These are phyloP conservation scores for Monopterus albus DNA, from an alignment of 2,113 vertebrate genomes.

Conservation along the genomic window DNA sequence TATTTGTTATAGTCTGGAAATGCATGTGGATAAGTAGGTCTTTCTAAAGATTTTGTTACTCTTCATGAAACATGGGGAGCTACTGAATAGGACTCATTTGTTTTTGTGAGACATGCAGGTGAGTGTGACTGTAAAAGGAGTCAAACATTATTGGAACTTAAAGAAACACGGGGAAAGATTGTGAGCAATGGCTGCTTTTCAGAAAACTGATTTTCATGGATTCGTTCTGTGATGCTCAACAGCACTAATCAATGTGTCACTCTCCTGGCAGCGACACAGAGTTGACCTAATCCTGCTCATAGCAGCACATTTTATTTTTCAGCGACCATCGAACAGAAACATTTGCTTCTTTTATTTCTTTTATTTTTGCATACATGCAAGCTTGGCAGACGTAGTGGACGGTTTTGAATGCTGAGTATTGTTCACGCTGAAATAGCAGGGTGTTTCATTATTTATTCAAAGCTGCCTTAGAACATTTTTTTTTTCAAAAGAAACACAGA, in stretches of 20 bases:
- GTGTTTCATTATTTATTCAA: conserved; percentile 26
- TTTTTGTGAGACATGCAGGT: conserved; percentile 7
- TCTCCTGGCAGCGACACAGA: conserved; percentile 3
- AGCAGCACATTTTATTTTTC: conserved; percentile 32
- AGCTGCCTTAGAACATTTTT: conserved; percentile 21
- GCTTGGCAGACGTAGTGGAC: conserved; percentile 13
- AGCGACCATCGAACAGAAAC: conserved; percentile 26
- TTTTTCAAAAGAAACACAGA: conserved; percentile 14
- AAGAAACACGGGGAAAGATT: background rate
- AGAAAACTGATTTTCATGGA: conserved; percentile 12
- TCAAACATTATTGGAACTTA: background rate
- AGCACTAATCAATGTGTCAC: conserved; percentile 43
- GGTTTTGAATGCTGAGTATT: conserved; percentile 29
- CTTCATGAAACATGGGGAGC: background rate
- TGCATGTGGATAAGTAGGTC: background rate
- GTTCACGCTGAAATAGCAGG: conserved; percentile 20
- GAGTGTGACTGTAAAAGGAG: background rate
- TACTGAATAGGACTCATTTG: background rate
- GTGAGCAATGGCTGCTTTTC: conserved; percentile 34
- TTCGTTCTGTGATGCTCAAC: conserved; percentile 2
- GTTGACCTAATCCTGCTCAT: conserved; percentile 37
- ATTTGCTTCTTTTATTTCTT: conserved; percentile 7
- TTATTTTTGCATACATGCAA: conserved; percentile 15
- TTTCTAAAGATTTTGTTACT: background rate
- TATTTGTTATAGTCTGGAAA: too few species aligned